Evolutionary conservation across 2,797 vertebrate genomes (phyloP).

Genomic region (Mionectes olivaceus): DNA sequence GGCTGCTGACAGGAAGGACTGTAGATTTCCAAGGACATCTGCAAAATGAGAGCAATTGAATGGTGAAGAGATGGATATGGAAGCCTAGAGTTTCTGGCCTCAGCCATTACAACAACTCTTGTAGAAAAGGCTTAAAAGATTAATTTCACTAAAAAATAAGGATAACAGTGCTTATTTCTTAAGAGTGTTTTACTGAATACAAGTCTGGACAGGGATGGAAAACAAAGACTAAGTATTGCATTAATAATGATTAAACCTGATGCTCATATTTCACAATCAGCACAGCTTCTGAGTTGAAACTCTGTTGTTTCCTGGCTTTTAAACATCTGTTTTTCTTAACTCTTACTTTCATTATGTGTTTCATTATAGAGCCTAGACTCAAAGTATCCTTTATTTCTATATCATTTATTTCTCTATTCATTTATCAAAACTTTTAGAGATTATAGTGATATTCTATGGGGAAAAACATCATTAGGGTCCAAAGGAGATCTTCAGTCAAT

Average conservation of each 20-base stretch:
- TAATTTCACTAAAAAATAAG: not conserved
- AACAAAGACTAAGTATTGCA: conserved; percentile 10
- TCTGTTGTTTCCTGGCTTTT: not conserved
- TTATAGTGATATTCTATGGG: not conserved
- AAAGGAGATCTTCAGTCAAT: not conserved
- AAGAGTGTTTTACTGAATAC: not conserved
- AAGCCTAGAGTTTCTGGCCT: not conserved
- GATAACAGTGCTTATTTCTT: not conserved
- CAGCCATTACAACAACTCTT: not conserved
- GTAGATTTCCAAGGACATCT: not conserved
- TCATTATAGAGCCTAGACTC: not conserved
- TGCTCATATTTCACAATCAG: conserved; percentile 2
- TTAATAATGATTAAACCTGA: conserved; percentile 4
- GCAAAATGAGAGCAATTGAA: not conserved
- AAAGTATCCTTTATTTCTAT: not conserved
- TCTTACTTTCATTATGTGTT: not conserved
- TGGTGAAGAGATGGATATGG: not conserved
- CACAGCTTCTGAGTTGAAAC: not conserved
- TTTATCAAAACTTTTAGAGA: not conserved
- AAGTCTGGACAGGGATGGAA: not conserved
- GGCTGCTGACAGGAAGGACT: not conserved
- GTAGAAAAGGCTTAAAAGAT: not conserved
- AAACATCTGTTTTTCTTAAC: not conserved
- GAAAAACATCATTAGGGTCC: not conserved
- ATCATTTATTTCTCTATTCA: not conserved